These are phyloP conservation scores for Ichneumoninae sp. DNA, from an alignment of 2,888 invertebrate genomes.

Conservation along the genomic window DNA sequence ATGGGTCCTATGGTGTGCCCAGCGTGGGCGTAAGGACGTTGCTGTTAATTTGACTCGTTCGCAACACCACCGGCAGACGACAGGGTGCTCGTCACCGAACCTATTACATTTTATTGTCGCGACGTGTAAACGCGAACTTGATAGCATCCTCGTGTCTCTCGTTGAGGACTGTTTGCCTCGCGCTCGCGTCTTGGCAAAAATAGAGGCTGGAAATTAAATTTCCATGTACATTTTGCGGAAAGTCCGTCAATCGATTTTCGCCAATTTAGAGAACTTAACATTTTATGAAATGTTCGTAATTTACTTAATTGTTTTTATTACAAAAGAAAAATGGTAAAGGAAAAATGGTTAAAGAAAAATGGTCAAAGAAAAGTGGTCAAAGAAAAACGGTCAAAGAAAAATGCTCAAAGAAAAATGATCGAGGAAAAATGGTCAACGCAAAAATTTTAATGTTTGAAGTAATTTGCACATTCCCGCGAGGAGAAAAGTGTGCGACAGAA, in stretches of 20 bases:
- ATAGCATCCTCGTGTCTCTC: conserved; percentile 1
- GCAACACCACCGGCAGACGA: conserved; percentile 27
- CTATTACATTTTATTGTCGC: conserved; percentile 22
- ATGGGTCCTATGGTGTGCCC: conserved; percentile 35
- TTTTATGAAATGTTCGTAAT: too few species aligned
- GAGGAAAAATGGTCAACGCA: too few species aligned
- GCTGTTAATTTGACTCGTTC: conserved; percentile 54
- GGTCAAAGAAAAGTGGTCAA: not conserved
- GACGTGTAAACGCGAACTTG: not conserved
- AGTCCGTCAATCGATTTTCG: not conserved
- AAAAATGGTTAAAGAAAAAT: too few species aligned
- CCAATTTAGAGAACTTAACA: not conserved
- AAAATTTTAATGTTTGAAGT: too few species aligned
- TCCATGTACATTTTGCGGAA: not conserved
- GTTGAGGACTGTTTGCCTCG: not conserved
- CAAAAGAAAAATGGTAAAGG: too few species aligned
- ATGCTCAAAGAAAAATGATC: too few species aligned
- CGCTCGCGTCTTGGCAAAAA: not conserved
- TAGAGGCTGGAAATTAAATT: not conserved
- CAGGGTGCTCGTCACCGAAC: conserved; percentile 10
- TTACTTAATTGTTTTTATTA: not conserved
- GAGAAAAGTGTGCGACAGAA: too few species aligned
- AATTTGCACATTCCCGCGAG: too few species aligned
- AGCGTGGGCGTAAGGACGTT: conserved; percentile 49
- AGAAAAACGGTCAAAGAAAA: too few species aligned